Evolutionary conservation across 2,888 invertebrate genomes (phyloP).

Genomic region (Neoascia interrupta): DNA sequence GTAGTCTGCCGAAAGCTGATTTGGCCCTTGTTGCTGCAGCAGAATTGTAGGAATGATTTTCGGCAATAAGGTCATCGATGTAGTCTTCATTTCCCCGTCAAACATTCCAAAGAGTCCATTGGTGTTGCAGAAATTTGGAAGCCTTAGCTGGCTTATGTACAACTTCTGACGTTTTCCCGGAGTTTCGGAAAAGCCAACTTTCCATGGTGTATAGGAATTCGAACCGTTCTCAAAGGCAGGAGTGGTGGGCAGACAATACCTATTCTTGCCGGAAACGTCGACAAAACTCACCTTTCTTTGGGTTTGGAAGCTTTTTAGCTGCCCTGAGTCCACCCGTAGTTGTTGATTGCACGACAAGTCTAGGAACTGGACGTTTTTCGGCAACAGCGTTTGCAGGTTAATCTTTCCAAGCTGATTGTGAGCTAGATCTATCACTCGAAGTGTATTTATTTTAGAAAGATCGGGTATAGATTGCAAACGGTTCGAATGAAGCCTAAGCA

Average conservation of each 20-base stretch:
- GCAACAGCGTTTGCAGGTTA: constrained; percentile 87
- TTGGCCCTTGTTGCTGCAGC: constrained; percentile 89
- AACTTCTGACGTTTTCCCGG: constrained; percentile 87
- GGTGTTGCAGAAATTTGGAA: constrained; percentile 88
- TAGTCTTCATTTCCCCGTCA: constrained; percentile 87
- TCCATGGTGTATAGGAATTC: constrained; percentile 87
- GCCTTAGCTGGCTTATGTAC: constrained; percentile 88
- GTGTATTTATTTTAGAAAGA: constrained; percentile 86
- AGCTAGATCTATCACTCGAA: constrained; percentile 90
- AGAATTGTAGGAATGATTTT: constrained; percentile 89
- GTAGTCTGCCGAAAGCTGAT: constrained; percentile 89
- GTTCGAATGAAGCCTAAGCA: constrained; percentile 91
- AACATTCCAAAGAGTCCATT: constrained; percentile 89
- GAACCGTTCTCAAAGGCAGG: constrained; percentile 80
- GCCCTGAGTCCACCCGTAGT: constrained; percentile 90
- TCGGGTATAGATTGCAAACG: constrained; percentile 87
- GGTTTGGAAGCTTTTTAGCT: constrained; percentile 89
- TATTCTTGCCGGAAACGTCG: constrained; percentile 90
- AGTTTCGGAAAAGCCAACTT: constrained; percentile 91
- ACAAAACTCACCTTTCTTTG: constrained; percentile 90
- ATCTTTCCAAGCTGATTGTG: constrained; percentile 91
- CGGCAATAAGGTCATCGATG: constrained; percentile 85
- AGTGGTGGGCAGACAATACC: constrained; percentile 83
- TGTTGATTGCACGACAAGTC: constrained; percentile 92
- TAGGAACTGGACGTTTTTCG: constrained; percentile 90